Percentiles rank a stretch among this genome's conserved stretches.
phyloP scores from a whole-genome alignment of 2,113 vertebrate species.

The Burhinus bistriatus region DNA sequence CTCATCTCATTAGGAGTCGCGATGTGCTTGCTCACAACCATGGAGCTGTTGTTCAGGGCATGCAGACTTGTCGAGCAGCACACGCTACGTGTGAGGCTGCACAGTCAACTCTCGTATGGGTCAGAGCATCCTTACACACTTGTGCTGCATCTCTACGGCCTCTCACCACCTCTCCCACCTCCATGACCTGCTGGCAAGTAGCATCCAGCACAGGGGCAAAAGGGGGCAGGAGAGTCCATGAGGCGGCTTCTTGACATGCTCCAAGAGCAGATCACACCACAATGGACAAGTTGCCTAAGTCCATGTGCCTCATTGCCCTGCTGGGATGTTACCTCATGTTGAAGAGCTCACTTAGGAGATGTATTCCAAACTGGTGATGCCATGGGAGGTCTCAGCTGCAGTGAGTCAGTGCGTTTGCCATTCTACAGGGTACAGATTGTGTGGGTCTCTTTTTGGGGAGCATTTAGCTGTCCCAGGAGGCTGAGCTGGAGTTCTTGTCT shows the following conservation, averaged over 20 bases:
- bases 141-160: neutral
- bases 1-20: neutral
- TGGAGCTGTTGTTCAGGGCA: neutral
- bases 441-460: neutral
- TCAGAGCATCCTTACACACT: neutral
- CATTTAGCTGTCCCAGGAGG: neutral
- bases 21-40: neutral
- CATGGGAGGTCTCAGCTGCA: neutral
- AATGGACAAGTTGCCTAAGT: neutral
- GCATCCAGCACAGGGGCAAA: neutral
- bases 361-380: neutral
- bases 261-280: neutral
- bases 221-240: neutral
- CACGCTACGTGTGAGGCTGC: accelerated
- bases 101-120: neutral
- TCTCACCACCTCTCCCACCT: neutral
- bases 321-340: neutral
- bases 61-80: neutral
- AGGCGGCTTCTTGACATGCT: accelerated
- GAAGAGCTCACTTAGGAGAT: neutral
- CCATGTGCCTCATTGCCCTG: neutral
- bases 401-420: neutral
- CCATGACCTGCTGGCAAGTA: neutral
- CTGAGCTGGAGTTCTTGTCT: constrained; percentile 2
- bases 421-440: neutral